Evolutionary conservation across 2,888 invertebrate species (phyloP), one percentile per base, ranked within the genome.

Genomic region (Agonopterix alstromeriana): DNA sequence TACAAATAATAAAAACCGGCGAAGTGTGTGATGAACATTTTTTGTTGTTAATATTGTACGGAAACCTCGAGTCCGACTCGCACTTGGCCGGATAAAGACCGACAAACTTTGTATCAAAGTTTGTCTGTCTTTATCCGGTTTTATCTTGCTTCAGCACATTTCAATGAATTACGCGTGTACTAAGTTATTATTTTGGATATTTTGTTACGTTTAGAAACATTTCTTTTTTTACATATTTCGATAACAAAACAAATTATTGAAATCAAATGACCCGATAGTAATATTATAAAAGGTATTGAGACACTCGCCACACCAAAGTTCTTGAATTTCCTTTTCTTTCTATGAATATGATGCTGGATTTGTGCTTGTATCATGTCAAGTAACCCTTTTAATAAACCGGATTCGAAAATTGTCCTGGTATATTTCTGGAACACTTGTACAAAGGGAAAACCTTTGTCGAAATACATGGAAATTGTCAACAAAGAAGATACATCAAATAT

Each of bases 231-330:
- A 42, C 11, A 11, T 2, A 42, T 12, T 11, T 42, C 42, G 7
- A 42, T 11, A 8, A 42, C 10, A 11, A 42, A 42, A 12, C 42
- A 42, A 11, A 42, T 11, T 4, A 42, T 7, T 42, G n/a, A 10
- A 5, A 38, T 38, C 10, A n/a, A 10, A 38, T n/a, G 10, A 10
- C 38, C 38, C 38, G 10, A 1, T 1, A 10, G 10, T 10, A 38
- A 10, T n/a, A 38, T 38, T 38, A 38, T 10, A 10, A 38, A 38
- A 38, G 38, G 38, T 10, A 38, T 38, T 10, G n/a, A n/a, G 10
- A 5, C 10, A 38, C 56, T 10, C 70, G 60, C 51, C 58, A 53
- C 35, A 65, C 47, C 2, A 57, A 54, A 40, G 10, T 27, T 40
- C 27, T 40, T 46, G 27, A 40, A 40, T 5, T 11, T 38, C 11